Evolutionary conservation across 2,797 vertebrate species (phyloP), one percentile per base, ranked within the genome.

Genomic region (Bovichtus diacanthus): DNA sequence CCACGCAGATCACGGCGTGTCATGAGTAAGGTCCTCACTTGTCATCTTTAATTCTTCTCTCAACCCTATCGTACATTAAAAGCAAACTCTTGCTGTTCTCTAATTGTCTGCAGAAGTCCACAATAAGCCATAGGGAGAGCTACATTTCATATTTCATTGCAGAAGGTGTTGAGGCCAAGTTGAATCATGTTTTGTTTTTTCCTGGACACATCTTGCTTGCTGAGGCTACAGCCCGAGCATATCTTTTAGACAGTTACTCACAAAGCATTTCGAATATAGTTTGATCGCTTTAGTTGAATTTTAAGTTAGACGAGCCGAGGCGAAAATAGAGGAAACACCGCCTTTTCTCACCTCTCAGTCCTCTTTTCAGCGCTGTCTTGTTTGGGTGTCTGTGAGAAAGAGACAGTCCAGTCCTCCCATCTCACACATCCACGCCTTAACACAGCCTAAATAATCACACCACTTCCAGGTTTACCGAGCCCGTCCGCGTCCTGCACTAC

Each of bases 401-500:
- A 92, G 73, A 88, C 53, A 74, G 70, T 80, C 87, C 85, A 91
- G 90, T 88, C 70, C 63, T 73, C 29, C 63, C 47, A 53, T 62
- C 74, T 76, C 79, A 75, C 80, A 84, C 49, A 62, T 91, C 82
- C 78, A 73, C 54, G 56, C 77, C 78, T 86, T 71, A 41, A 70
- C 87, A 87, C 84, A 90, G 83, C 92, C 94, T 34, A 34, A 34
- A 94, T 93, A 93, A 95, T 88, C 90, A 90, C 78, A 83, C 77
- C 74, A 88, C 89, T 93, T 95, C 93, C 94, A 93, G 76, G 84
- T 95, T 94, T 93, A 82, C 86, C 81, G 90, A 88, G 85, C 87
- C 85, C 75, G 88, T 94, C 93, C 92, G 90, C 56, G 54, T 92
- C 86, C 84, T 44, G 67, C 76, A 1, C 87, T 83, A 82, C 89